Base-by-base conservation (phyloP, 1,140 invertebrate species). In the Zaprionus nigranus region DNA sequence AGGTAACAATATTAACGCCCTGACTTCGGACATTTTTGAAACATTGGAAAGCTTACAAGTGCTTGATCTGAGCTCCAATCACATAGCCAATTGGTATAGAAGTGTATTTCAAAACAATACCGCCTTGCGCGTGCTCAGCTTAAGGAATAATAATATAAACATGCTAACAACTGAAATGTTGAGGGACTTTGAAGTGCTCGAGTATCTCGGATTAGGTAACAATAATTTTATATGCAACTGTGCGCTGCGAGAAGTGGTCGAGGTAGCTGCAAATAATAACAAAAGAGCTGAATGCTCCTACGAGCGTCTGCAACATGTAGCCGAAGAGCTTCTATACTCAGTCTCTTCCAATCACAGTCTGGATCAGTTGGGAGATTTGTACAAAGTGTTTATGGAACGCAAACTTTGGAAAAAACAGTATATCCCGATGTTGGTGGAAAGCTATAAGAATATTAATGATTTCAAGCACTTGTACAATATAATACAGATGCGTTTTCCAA, bases 161-260 rank as follows among this genome's bases (percentile, higher is more conserved):
- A 64, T 94, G 20, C 86, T 95, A 5, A 92, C 93, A 0, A 81
- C 83, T 9, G 90, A 93, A 63, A 94, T 94, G 94, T 70, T 94
- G 0, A 65, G 79, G 22, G 94, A 95, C 75, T 86, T 69, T 38
- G 82, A 54, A 74, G 82, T 17, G 11, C 93, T 82, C 13, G 81
- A 84, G 20, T 90, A 81, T 34, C 70, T 95, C 0, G 93, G 92
- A 15, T 28, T 95, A 1, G 92, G 93, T 0, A 86, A 90, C 0
- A 95, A 95, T 75, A 92, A 93, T 20, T 93, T 95, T 9, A 79
- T 94, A 1, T 95, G 95, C 64, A 93, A 94, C 66, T 94, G 94
- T 66, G 65, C 93, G 6, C 60, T 93, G 0, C 92, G 93, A 64
- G 91, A 94, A 12, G 82, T 95, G 0, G 93, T 93, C 20, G 93